Evolutionary conservation across 2,888 invertebrate species (phyloP).

Genomic region (Sesamia inferens): DNA sequence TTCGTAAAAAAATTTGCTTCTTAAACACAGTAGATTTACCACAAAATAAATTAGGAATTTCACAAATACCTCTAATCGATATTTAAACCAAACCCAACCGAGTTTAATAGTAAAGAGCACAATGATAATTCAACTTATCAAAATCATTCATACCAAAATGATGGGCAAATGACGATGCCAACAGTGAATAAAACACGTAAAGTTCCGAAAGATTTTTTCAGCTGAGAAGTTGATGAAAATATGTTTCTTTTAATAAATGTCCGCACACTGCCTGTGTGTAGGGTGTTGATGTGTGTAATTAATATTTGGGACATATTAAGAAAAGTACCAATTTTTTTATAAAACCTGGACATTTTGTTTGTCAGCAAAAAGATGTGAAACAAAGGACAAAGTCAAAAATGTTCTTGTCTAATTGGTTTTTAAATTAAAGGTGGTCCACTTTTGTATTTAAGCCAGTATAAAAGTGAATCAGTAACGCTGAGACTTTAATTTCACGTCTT

Average conservation of each 20-base stretch:
- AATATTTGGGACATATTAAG: constrained; percentile 26
- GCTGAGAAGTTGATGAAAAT: constrained; percentile 52
- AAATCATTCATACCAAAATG: constrained; percentile 47
- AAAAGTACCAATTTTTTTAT: background rate
- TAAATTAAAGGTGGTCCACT: background rate
- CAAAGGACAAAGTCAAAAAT: background rate
- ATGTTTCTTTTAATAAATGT: constrained; percentile 66
- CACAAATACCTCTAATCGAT: constrained; percentile 4
- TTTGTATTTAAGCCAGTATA: background rate
- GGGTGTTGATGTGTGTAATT: constrained; percentile 32
- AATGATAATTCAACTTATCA: constrained; percentile 40
- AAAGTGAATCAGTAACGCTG: background rate
- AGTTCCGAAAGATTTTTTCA: constrained; percentile 55
- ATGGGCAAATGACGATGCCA: constrained; percentile 53
- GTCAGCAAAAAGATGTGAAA: background rate
- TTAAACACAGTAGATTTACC: background rate
- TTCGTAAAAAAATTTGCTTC: background rate
- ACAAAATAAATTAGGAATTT: constrained; percentile 21
- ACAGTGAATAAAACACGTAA: constrained; percentile 57
- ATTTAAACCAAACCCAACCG: background rate
- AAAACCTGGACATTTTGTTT: background rate
- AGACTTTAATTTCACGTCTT: background rate
- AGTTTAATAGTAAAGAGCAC: constrained; percentile 29
- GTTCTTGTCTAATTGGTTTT: background rate
- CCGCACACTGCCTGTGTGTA: constrained; percentile 59